These are phyloP conservation scores for Masticophis lateralis DNA, from an alignment of 2,797 vertebrate genomes.

Conservation along the genomic window DNA sequence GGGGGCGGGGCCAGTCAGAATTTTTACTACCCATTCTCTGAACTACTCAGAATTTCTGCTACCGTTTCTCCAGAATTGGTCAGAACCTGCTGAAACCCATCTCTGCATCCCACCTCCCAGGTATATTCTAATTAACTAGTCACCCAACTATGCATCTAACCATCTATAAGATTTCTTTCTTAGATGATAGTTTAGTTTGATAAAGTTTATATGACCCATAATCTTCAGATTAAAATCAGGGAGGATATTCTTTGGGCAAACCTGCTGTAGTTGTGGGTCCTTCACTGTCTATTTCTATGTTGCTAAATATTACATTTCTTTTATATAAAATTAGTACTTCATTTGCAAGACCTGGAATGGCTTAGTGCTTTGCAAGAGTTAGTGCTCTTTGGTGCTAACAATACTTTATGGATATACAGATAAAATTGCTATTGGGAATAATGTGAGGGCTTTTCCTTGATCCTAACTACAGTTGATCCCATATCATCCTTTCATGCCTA, in stretches of 20 bases:
- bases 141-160: conserved; percentile 13
- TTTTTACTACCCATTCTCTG: too few species aligned
- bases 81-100: too few species aligned
- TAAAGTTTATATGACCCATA: background rate
- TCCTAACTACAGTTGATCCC: background rate
- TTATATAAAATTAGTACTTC: background rate
- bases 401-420: background rate
- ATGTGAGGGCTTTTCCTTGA: background rate
- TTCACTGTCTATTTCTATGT: background rate
- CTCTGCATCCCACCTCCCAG: background rate
- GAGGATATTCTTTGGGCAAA: background rate
- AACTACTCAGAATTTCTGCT: too few species aligned
- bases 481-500: background rate
- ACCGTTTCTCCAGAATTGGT: too few species aligned
- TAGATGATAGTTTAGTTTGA: background rate
- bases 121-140: conserved; percentile 41
- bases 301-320: background rate
- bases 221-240: background rate
- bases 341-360: background rate
- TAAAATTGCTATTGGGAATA: background rate
- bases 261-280: background rate
- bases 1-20: too few species aligned
- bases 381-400: background rate
- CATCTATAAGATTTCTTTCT: background rate
- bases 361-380: background rate